phyloP scores from a whole-genome alignment of 2,113 vertebrate genomes.

The Cryptoleucopteryx plumbea region DNA sequence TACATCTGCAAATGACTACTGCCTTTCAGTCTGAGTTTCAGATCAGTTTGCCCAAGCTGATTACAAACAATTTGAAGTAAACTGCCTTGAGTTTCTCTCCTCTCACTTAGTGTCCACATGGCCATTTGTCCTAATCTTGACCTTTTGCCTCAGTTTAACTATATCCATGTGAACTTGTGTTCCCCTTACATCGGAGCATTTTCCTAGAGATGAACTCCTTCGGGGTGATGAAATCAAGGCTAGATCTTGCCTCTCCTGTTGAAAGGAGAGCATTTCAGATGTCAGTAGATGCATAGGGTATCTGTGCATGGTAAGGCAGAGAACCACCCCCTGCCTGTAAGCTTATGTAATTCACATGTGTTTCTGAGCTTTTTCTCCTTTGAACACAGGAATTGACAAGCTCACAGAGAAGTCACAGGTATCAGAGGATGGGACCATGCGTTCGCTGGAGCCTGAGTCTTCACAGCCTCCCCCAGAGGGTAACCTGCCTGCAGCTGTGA shows the following conservation, averaged over 20 bases:
- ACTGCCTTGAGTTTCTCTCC: not conserved
- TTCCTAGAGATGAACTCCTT: not conserved
- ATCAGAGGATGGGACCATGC: slow-evolving; percentile 94
- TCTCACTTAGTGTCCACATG: not conserved
- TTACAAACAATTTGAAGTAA: slow-evolving; percentile 1
- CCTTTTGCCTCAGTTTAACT: not conserved
- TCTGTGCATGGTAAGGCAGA: not conserved
- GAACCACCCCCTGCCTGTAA: not conserved
- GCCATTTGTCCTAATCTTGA: not conserved
- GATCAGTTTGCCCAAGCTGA: slow-evolving; percentile 5
- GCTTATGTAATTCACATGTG: not conserved
- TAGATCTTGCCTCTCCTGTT: not conserved
- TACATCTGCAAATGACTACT: not conserved
- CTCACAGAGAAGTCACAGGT: slow-evolving; percentile 97
- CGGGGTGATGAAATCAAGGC: not conserved
- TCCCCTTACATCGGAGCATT: not conserved
- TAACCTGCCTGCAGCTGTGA: slow-evolving; percentile 56
- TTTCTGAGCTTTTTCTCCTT: not conserved
- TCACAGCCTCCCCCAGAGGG: slow-evolving; percentile 64
- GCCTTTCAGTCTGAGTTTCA: not conserved
- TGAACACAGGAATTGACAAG: slow-evolving; percentile 87
- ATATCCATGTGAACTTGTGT: not conserved
- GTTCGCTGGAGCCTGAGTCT: slow-evolving; percentile 79
- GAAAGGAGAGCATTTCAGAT: not conserved
- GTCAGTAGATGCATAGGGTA: not conserved